These are phyloP conservation scores for Trypoxylus dichotomus DNA, from an alignment of 1,140 invertebrate species.

Conservation along the genomic window DNA sequence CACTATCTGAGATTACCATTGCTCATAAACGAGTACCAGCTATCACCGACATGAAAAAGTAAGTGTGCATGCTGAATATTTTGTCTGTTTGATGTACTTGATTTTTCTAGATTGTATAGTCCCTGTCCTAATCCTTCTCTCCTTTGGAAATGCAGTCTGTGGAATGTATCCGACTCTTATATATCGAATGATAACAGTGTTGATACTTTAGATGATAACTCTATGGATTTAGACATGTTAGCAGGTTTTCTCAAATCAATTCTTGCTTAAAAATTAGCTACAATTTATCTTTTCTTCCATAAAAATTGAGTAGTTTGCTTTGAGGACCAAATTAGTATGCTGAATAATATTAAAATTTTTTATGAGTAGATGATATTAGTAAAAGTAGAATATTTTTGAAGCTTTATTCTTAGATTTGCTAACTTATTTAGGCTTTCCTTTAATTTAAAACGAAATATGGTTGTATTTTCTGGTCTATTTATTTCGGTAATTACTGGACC, in stretches of 20 bases:
- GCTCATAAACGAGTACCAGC: neutral
- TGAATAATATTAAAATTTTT: no score
- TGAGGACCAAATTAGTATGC: no score
- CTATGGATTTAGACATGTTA: slow-evolving; percentile 15
- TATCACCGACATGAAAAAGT: slow-evolving; percentile 12
- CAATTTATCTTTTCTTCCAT: neutral
- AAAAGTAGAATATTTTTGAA: neutral
- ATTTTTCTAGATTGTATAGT: slow-evolving; percentile 16
- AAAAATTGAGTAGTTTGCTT: neutral
- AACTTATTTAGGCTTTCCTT: neutral
- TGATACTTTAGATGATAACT: slow-evolving; percentile 11
- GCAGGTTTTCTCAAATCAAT: slow-evolving; percentile 14
- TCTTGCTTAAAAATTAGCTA: neutral
- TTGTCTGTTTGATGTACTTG: neutral
- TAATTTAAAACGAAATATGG: neutral
- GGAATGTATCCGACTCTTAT: slow-evolving; percentile 20
- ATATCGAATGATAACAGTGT: slow-evolving; percentile 2
- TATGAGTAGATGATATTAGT: no score
- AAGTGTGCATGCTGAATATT: neutral
- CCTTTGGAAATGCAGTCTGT: slow-evolving; percentile 30
- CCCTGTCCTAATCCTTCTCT: slow-evolving; percentile 27
- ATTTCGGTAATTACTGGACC: neutral
- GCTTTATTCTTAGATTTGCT: neutral
- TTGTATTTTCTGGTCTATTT: neutral
- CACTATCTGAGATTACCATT: slow-evolving; percentile 4